These are phyloP conservation scores for Aspidiotus rigidus DNA, from an alignment of 2,888 invertebrate genomes.

Conservation along the genomic window DNA sequence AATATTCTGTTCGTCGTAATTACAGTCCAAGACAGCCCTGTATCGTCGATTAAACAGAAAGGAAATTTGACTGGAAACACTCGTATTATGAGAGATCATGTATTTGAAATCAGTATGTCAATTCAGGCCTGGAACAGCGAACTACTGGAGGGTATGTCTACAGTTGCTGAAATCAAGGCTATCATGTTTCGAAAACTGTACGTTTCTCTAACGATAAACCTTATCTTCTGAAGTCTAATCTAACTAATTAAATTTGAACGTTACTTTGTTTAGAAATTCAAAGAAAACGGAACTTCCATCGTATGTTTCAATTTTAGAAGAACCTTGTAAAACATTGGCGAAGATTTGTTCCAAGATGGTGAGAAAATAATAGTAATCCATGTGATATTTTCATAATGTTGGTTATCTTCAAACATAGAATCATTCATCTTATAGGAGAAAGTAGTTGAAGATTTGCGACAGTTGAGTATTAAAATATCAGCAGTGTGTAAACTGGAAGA, in stretches of 20 bases:
- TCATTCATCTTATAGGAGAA: constrained; percentile 9
- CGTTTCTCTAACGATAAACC: background rate
- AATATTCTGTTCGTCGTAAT: background rate
- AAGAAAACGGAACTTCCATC: background rate
- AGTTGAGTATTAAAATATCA: background rate
- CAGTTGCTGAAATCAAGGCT: constrained; percentile 7
- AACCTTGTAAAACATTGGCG: background rate
- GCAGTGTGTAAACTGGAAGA: constrained; percentile 17
- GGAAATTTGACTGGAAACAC: constrained; percentile 32
- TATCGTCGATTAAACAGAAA: constrained; percentile 23
- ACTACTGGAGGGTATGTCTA: constrained; percentile 6
- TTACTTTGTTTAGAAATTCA: background rate
- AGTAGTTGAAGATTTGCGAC: constrained; percentile 16
- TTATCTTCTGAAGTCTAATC: too few relatives aligned
- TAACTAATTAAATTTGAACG: too few relatives aligned
- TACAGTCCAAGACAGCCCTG: constrained; percentile 29
- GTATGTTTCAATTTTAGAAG: background rate
- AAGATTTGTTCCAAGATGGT: background rate
- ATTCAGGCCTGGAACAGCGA: constrained; percentile 24
- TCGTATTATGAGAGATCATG: constrained; percentile 19
- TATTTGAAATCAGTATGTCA: constrained; percentile 6
- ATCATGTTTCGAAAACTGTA: constrained; percentile 5
- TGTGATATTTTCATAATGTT: too few relatives aligned
- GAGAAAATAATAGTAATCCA: too few relatives aligned
- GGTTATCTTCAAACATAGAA: too few relatives aligned